Percentiles rank a stretch among this genome's conserved stretches.
Evolutionary conservation across 2,113 vertebrate species (phyloP).

Genomic region (Dipodomys stephensi): DNA sequence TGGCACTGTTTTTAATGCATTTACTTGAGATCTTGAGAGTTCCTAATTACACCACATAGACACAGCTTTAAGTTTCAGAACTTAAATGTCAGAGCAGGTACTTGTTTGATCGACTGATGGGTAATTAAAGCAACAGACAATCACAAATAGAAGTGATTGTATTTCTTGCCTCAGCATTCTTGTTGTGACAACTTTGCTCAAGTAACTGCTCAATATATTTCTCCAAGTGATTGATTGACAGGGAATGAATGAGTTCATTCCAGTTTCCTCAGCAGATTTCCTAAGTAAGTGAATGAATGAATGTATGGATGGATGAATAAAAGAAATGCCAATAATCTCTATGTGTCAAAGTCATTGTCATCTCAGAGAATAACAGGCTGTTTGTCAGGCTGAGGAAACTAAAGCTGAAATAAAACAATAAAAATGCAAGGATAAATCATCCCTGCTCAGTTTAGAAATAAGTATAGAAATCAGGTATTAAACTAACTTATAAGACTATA

Average conservation of each 20-base stretch:
- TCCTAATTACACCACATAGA: constrained; percentile 55
- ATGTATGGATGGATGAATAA: neutral
- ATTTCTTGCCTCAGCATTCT: neutral
- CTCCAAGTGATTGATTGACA: neutral
- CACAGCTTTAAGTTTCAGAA: constrained; percentile 19
- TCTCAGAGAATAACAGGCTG: neutral
- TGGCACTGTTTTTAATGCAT: neutral
- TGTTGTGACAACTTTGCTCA: neutral
- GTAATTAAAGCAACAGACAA: neutral
- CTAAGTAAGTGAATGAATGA: neutral
- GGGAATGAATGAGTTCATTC: neutral
- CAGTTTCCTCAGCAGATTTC: neutral
- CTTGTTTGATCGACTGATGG: constrained; percentile 31
- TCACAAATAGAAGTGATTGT: neutral
- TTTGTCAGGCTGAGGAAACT: neutral
- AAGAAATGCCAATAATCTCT: neutral
- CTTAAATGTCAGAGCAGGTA: constrained; percentile 24
- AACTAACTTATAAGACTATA: neutral
- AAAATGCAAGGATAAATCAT: neutral
- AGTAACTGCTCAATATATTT: neutral
- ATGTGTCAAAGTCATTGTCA: neutral
- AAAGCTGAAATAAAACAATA: neutral
- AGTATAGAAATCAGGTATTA: neutral
- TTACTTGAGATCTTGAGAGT: constrained; percentile 34
- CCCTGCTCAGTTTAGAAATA: neutral